Conservation (phyloP, 92 coral and sea anemone genomes). For the Micromussa lordhowensis region DNA sequence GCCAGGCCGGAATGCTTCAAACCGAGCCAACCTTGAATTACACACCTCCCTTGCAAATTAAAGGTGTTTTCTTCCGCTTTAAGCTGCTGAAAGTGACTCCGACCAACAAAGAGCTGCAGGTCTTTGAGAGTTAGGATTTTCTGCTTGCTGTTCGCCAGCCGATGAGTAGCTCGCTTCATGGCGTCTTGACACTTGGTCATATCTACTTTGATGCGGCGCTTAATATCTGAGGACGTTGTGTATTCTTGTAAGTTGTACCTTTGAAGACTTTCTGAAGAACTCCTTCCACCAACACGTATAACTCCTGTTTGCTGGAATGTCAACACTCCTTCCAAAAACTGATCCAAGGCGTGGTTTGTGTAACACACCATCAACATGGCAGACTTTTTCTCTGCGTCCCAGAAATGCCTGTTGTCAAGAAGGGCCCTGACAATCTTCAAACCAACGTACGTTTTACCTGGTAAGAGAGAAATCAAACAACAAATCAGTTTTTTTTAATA, state of each 20-base stretch:
- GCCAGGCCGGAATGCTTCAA: background rate
- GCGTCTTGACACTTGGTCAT: constrained; percentile 63
- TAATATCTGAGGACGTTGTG: constrained; percentile 61
- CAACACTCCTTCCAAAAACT: constrained; percentile 90
- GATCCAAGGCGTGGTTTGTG: constrained; percentile 95
- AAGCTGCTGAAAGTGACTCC: constrained; percentile 45
- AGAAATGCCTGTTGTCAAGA: constrained; percentile 67
- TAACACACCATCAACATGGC: constrained; percentile 90
- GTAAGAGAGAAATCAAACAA: background rate
- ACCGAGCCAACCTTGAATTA: constrained; percentile 66
- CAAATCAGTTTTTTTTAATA: background rate
- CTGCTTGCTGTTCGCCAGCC: constrained; percentile 41
- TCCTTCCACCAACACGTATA: constrained; percentile 90
- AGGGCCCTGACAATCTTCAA: constrained; percentile 86
- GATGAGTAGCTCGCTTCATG: constrained; percentile 44
- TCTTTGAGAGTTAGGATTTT: constrained; percentile 50
- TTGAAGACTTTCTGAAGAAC: constrained; percentile 77
- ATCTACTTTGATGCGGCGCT: constrained; percentile 56
- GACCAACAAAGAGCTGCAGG: constrained; percentile 23
- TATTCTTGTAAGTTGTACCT: constrained; percentile 62
- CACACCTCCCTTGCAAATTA: constrained; percentile 27
- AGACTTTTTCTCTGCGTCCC: constrained; percentile 66
- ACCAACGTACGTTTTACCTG: constrained; percentile 92
- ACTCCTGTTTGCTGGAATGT: constrained; percentile 75
- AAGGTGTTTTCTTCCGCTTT: constrained; percentile 31